Percentiles rank a stretch among this genome's conserved stretches.
These are phyloP conservation scores for Amblyopsis hoosieri DNA, from an alignment of 2,797 vertebrate genomes.

Conservation along the genomic window DNA sequence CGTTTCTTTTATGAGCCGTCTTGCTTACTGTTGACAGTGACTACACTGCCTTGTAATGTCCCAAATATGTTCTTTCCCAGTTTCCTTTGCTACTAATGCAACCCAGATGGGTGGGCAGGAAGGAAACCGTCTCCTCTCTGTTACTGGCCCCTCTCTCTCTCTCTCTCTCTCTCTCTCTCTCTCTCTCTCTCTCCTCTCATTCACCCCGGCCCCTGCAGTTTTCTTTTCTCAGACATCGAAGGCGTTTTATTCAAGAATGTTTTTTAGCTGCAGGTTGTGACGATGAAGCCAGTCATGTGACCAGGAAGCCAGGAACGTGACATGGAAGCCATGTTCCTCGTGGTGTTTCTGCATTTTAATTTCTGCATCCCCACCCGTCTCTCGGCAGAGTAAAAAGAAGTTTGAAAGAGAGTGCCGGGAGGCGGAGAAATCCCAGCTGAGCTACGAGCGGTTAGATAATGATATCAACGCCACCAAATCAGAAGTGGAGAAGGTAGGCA, in stretches of 20 bases:
- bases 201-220: not conserved
- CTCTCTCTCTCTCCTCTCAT: slow-evolving; percentile 31
- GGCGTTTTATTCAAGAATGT: not conserved
- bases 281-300: no score
- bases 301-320: no score
- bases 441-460: slow-evolving; percentile 91
- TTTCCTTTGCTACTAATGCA: slow-evolving; percentile 67
- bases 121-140: slow-evolving; percentile 39
- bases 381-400: slow-evolving; percentile 94
- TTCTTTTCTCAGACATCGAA: slow-evolving; percentile 14
- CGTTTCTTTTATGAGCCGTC: slow-evolving; percentile 48
- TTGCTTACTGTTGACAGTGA: slow-evolving; percentile 45
- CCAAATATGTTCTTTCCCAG: slow-evolving; percentile 58
- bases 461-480: slow-evolving; percentile 97
- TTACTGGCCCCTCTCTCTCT: slow-evolving; percentile 8
- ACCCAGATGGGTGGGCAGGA: slow-evolving; percentile 75
- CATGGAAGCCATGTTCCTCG: no score
- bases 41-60: slow-evolving; percentile 67
- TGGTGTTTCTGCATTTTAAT: not conserved
- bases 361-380: not conserved
- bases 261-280: not conserved
- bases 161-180: slow-evolving; percentile 43
- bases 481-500: slow-evolving; percentile 95
- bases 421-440: slow-evolving; percentile 94
- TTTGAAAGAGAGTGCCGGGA: slow-evolving; percentile 97